phyloP scores from a whole-genome alignment of 1,140 invertebrate species.

The Galendromus occidentalis region DNA sequence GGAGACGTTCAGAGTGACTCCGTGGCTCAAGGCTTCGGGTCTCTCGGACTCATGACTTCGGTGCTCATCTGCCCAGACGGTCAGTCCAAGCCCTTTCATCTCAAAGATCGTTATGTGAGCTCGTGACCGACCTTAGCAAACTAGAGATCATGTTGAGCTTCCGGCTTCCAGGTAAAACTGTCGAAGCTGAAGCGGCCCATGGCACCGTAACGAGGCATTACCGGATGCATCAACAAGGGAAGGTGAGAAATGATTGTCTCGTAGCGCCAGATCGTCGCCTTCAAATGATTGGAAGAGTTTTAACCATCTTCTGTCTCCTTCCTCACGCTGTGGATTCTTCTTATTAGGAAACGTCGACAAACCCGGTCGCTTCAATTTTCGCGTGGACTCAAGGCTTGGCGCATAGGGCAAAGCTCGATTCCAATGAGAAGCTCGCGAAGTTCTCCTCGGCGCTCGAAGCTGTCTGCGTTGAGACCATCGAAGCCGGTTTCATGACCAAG shows the following conservation, averaged over 20 bases:
- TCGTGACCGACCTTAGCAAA: too few relatives aligned
- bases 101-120: neutral
- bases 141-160: conserved; percentile 24
- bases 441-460: conserved; percentile 66
- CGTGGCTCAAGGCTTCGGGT: conserved; percentile 76
- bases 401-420: conserved; percentile 79
- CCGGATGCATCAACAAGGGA: conserved; percentile 75
- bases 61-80: conserved; percentile 84
- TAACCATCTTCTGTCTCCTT: too few relatives aligned
- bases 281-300: conserved; percentile 75
- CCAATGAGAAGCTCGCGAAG: conserved; percentile 47
- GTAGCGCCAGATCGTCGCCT: too few relatives aligned
- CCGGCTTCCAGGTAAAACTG: conserved; percentile 88
- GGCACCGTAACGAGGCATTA: conserved; percentile 92
- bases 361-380: conserved; percentile 64
- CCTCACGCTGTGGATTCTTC: too few relatives aligned
- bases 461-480: conserved; percentile 84
- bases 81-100: conserved; percentile 34
- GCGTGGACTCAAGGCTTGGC: conserved; percentile 83
- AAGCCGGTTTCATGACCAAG: conserved; percentile 84
- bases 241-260: conserved; percentile 57
- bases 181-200: conserved; percentile 92
- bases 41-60: conserved; percentile 84
- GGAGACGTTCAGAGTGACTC: conserved; percentile 97
- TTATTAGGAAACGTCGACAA: conserved; percentile 8